These are phyloP conservation scores for Emydocephalus ijimae DNA, from an alignment of 2,113 vertebrate genomes.

Conservation along the genomic window DNA sequence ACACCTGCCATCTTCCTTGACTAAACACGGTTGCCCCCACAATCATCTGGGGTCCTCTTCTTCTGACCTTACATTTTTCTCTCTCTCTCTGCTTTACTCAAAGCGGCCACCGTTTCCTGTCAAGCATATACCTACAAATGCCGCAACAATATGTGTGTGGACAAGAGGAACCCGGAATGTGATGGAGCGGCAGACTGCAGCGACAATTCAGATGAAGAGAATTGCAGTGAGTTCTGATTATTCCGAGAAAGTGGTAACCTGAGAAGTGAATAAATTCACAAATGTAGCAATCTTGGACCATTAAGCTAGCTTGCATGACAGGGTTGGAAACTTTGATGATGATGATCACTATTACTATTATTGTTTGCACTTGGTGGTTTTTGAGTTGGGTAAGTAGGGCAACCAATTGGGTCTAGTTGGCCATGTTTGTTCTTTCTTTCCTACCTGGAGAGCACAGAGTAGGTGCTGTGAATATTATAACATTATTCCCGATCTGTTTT, in stretches of 20 bases:
- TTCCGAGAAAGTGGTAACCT: rapidly evolving
- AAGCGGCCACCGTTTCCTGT: constrained; percentile 53
- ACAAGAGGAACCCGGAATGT: constrained; percentile 84
- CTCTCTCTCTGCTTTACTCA: neutral
- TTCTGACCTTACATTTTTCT: neutral
- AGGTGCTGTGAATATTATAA: neutral
- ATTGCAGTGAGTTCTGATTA: constrained; percentile 73
- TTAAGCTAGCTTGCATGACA: neutral
- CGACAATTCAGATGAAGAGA: constrained; percentile 81
- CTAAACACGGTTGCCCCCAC: neutral
- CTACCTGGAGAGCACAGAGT: neutral
- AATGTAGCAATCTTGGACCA: neutral
- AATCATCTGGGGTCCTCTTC: neutral
- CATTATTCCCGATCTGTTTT: neutral
- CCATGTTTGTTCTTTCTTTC: neutral
- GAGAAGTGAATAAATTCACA: neutral
- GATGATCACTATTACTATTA: neutral
- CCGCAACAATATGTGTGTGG: constrained; percentile 72
- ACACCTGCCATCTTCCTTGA: neutral
- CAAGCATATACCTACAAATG: constrained; percentile 77
- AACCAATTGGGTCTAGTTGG: neutral
- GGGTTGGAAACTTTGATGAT: neutral
- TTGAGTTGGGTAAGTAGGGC: neutral
- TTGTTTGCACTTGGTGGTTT: neutral
- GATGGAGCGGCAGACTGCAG: constrained; percentile 78